Percentiles rank a stretch among this genome's conserved stretches.
Conservation (phyloP, 2,888 invertebrate genomes). For the Diaperis boleti region DNA sequence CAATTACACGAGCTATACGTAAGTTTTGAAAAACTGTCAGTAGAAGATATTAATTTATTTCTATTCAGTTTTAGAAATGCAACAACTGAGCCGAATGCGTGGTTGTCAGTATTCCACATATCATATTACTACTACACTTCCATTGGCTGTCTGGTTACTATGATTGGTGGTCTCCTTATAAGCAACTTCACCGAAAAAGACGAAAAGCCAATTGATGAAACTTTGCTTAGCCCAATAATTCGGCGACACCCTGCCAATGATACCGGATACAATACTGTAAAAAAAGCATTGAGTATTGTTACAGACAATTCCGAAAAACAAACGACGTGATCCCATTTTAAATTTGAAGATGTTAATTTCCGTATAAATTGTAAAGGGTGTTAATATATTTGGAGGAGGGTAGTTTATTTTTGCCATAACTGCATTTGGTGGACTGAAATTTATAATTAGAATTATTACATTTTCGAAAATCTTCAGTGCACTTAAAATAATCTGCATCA, state of each 20-base stretch:
- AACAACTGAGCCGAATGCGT: neutral
- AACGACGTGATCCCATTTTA: too few relatives aligned
- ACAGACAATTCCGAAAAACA: too few relatives aligned
- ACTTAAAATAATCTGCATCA: too few relatives aligned
- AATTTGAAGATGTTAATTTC: too few relatives aligned
- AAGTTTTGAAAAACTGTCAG: neutral
- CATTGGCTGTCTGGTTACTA: conserved; percentile 46
- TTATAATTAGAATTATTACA: too few relatives aligned
- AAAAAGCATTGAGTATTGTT: conserved; percentile 17
- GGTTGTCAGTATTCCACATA: conserved; percentile 48
- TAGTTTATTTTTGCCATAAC: too few relatives aligned
- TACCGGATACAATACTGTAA: conserved; percentile 25
- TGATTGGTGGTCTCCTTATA: conserved; percentile 48
- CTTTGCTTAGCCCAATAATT: conserved; percentile 51
- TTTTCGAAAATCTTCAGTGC: too few relatives aligned
- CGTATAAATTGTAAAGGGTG: too few relatives aligned
- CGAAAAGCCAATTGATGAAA: conserved; percentile 46
- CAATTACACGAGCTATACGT: conserved; percentile 31
- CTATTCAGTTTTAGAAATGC: conserved; percentile 3
- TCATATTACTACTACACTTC: conserved; percentile 54
- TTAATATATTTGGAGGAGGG: too few relatives aligned
- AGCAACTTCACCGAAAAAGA: conserved; percentile 49
- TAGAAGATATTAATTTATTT: too few relatives aligned
- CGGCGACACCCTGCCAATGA: conserved; percentile 36
- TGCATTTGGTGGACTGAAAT: too few relatives aligned